Base-by-base conservation (phyloP, 1,140 invertebrate genomes). In the Orussus abietinus region DNA sequence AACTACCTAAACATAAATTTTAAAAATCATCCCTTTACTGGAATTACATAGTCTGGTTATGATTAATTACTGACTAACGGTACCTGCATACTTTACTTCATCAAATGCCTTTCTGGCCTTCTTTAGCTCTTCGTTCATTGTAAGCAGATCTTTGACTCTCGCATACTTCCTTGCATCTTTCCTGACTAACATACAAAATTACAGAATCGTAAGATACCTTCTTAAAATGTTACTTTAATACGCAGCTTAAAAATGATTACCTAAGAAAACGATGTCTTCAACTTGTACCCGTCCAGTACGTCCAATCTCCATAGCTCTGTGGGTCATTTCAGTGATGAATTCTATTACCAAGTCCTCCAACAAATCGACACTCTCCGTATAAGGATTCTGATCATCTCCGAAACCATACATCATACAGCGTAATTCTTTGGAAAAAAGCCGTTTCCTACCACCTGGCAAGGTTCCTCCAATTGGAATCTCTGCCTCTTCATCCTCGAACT, bases 331-430 rank as follows among this genome's bases (percentile, higher is more conserved):
- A 3, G 90, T 92, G 14, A 99, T 95, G 71, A 94, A 99, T 76
- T 98, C 93, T 49, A 98, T 93, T 0, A 99, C 96, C 17, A 99
- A 73, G 76, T 98, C 94, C 77, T 99, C 96, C 9, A 99, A 75
- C 26, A 98, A 78, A 65, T 99, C 96, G 0, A 99, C 95, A 66
- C 93, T 96, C 76, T 99, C 96, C 15, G 96, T 98, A 59, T 96
- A 98, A 0, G 96, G 96, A 78, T 98, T 98, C 66, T 95, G 88
- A 71, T 99, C 95, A 75, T 99, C 96, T n/a, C 96, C 96, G 80
- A 99, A 99, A 0, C 96, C 96, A 72, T 96, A 99, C 92, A 99
- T 98, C 96, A 99, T 99, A 59, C 95, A 96, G 22, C 95, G 78
- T 28, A 99, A 70, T 72, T 94, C 90, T 67, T 94, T 92, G 21